Evolutionary conservation across 2,797 vertebrate species (phyloP).

Genomic region (Threskiornis aethiopicus): DNA sequence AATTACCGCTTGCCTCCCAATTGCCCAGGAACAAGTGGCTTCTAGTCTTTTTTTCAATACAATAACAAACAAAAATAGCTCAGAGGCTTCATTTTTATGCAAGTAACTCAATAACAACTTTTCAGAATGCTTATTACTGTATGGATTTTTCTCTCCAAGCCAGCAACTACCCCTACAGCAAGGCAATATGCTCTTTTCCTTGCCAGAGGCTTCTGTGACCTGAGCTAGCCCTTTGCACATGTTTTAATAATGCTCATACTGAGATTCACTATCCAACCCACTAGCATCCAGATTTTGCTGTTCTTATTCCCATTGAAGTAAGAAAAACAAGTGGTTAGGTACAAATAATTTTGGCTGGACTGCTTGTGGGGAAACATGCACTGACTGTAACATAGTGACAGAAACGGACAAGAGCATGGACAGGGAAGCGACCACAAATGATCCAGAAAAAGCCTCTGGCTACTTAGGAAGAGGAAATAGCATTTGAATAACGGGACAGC

Average conservation of each 20-base stretch:
- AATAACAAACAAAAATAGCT: not conserved
- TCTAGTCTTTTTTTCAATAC: not conserved
- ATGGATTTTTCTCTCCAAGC: not conserved
- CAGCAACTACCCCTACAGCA: not conserved
- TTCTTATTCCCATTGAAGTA: not conserved
- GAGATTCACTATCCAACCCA: not conserved
- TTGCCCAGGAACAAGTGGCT: not conserved
- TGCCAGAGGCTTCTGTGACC: not conserved
- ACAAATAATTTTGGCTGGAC: not conserved
- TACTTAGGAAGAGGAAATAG: not conserved
- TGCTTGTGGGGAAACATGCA: not conserved
- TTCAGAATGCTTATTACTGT: not conserved
- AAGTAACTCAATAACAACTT: not conserved
- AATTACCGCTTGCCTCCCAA: not conserved
- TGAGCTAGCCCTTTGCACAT: not conserved
- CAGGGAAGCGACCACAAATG: accelerated
- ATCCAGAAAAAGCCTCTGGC: not conserved
- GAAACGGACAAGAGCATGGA: accelerated
- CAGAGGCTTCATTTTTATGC: not conserved
- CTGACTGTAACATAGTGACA: not conserved
- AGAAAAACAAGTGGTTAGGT: not conserved
- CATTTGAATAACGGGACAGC: not conserved
- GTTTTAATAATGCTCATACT: not conserved
- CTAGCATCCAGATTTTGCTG: not conserved
- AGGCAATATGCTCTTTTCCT: not conserved